Percentiles rank a stretch among this genome's conserved stretches.
These are phyloP conservation scores for Megaceryle torquata DNA, from an alignment of 2,113 vertebrate genomes.

Conservation along the genomic window DNA sequence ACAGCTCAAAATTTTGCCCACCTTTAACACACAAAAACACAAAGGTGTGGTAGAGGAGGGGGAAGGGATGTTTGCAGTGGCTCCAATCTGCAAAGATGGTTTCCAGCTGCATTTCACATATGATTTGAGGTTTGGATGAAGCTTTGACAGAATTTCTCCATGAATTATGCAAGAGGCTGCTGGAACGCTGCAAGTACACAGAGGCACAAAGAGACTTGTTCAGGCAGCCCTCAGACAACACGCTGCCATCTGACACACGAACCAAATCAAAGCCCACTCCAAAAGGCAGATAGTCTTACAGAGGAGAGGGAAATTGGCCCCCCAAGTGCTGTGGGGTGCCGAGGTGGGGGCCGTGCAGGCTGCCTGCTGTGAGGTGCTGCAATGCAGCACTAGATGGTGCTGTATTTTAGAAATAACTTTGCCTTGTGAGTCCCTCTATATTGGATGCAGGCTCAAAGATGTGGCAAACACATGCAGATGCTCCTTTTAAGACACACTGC, in stretches of 20 bases:
- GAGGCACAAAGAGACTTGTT: constrained; percentile 30
- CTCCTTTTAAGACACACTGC: not conserved
- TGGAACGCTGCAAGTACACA: constrained; percentile 23
- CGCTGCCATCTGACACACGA: constrained; percentile 5
- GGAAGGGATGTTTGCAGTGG: constrained; percentile 32
- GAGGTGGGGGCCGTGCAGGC: not conserved
- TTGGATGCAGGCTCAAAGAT: not conserved
- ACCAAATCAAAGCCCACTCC: not conserved
- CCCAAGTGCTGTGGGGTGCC: not conserved
- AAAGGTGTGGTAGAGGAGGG: constrained; percentile 27
- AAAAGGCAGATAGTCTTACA: not conserved
- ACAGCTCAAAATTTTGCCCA: not conserved
- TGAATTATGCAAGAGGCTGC: constrained; percentile 60
- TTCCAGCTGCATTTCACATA: constrained; percentile 56
- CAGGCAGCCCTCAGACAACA: constrained; percentile 10
- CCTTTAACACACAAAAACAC: not conserved
- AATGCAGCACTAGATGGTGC: constrained; percentile 57
- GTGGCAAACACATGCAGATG: not conserved
- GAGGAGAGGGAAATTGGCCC: not conserved
- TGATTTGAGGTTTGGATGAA: constrained; percentile 45
- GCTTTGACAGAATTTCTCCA: constrained; percentile 48
- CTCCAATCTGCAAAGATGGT: constrained; percentile 7
- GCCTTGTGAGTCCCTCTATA: not conserved
- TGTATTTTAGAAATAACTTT: constrained; percentile 55
- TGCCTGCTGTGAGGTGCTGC: not conserved